Evolutionary conservation across 2,797 vertebrate genomes (phyloP), one percentile per base, ranked within the genome.

Genomic region (Adelosebastes latens): DNA sequence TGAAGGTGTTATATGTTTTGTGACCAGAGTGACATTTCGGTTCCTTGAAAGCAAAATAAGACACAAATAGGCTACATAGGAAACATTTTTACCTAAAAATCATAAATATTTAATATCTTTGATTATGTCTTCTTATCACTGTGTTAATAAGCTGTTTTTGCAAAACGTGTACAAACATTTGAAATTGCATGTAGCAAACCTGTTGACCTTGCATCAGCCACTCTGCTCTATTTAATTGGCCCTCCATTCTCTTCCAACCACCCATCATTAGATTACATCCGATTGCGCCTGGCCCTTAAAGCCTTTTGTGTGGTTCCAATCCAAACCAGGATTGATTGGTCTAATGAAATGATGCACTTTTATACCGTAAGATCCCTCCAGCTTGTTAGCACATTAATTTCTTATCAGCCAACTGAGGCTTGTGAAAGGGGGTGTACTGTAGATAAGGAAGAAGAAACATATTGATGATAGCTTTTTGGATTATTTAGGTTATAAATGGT

Each of bases 261-360:
- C 13, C 71, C 56, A 52, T 75, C 73, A 81, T 77, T 80, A 87
- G 68, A 80, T 79, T 65, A 77, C 71, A 75, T 73, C 18, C 31
- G 22, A 75, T 83, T 83, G 71, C 5, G 2, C 34, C 14, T 66
- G 42, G 77, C 72, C 59, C 59, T 87, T 63, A 73, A 4, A 46
- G 16, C 29, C 56, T 82, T 58, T 82, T 52, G 36, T 32, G 53
- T 34, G 53, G 70, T 64, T 84, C 24, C 68, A 83, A n/a, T 81
- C 75, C 75, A 87, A 78, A 42, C 67, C 61, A 25, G 74, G 72
- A 83, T 71, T 79, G 79, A 65, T 52, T 22, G 58, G 67, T 78
- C 16, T 79, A 87, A 90, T 79, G 72, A 84, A 75, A 79, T 8
- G 20, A 75, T 89, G 83, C 61, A 89, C 83, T 79, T 81, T 85